Evolutionary conservation across 2,888 invertebrate species (phyloP).

Genomic region (Rhamnusium bicolor): DNA sequence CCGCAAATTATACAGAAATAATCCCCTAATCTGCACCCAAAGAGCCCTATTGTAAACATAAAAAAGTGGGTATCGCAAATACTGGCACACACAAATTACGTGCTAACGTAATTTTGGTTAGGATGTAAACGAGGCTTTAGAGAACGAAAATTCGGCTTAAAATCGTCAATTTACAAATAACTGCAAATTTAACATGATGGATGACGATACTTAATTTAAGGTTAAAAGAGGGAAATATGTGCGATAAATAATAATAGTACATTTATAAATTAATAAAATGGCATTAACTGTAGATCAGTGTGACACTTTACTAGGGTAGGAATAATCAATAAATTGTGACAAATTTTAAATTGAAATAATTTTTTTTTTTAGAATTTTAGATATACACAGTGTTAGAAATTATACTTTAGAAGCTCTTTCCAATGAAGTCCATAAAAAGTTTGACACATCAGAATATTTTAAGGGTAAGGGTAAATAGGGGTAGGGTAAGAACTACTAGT

Average conservation of each 20-base stretch:
- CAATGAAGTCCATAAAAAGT: constrained; percentile 84
- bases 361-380: constrained; percentile 76
- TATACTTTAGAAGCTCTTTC: constrained; percentile 85
- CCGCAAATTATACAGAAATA: no score
- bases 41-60: no score
- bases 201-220: background rate
- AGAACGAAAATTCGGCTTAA: no score
- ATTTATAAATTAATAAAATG: background rate
- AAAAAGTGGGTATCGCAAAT: no score
- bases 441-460: constrained; percentile 85
- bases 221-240: background rate
- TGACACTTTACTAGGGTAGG: constrained; percentile 71
- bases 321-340: background rate
- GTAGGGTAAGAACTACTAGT: constrained; percentile 20
- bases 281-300: constrained; percentile 70
- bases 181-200: background rate
- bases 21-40: no score
- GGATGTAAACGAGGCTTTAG: no score
- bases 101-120: no score
- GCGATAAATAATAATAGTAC: background rate
- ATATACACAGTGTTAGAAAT: constrained; percentile 81
- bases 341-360: background rate
- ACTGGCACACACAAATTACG: no score
- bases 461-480: constrained; percentile 73
- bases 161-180: background rate